Evolutionary conservation across 2,113 vertebrate species (phyloP).

Genomic region (Empidonax traillii): DNA sequence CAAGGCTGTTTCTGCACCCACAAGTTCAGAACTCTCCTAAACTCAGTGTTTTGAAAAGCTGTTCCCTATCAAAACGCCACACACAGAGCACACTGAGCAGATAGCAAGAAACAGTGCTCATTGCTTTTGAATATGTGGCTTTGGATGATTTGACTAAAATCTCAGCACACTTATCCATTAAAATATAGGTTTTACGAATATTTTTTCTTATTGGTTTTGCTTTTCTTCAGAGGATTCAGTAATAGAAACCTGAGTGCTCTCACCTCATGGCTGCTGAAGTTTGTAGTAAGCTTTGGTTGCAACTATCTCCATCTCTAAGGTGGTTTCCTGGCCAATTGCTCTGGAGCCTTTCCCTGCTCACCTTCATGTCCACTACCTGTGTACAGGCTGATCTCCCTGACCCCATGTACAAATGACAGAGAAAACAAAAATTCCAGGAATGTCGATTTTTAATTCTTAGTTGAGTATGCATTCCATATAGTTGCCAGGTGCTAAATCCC

Average conservation of each 20-base stretch:
- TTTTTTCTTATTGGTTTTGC: neutral
- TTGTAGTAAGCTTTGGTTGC: neutral
- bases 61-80: neutral
- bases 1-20: neutral
- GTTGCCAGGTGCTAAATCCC: conserved; percentile 24
- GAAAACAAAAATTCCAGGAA: neutral
- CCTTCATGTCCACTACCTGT: neutral
- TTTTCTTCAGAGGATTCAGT: neutral
- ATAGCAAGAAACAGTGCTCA: neutral
- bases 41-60: neutral
- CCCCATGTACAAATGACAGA: neutral
- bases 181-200: neutral
- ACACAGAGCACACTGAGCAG: neutral
- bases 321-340: neutral
- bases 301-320: neutral
- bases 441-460: conserved; percentile 17
- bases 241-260: neutral
- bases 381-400: neutral
- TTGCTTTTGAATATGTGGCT: neutral
- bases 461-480: neutral
- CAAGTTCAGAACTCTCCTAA: neutral
- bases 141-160: neutral
- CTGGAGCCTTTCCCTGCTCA: neutral
- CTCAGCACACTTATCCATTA: neutral
- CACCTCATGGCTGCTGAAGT: neutral